phyloP scores from a whole-genome alignment of 2,888 invertebrate species.

The Aphodius granarius region DNA sequence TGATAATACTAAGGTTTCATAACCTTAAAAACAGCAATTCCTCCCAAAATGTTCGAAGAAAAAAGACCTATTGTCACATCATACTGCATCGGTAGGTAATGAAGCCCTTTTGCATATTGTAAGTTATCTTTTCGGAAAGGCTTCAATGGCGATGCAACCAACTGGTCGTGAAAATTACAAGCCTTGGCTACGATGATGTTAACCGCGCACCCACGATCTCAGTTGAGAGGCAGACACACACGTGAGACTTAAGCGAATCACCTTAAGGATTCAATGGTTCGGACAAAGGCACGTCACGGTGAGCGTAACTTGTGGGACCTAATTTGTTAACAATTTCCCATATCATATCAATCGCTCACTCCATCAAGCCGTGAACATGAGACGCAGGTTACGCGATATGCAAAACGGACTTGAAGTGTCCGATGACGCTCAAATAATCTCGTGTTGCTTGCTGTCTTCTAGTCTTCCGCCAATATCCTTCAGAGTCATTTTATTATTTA shows the following conservation, averaged over 20 bases:
- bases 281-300: slow-evolving; percentile 18
- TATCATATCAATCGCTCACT: slow-evolving; percentile 48
- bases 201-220: not conserved
- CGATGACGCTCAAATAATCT: not conserved
- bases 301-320: slow-evolving; percentile 46
- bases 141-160: not conserved
- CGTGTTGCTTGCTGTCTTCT: no score
- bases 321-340: slow-evolving; percentile 54
- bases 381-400: slow-evolving; percentile 32
- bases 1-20: no score
- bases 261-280: slow-evolving; percentile 26
- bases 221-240: not conserved
- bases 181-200: not conserved
- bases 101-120: not conserved
- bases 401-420: slow-evolving; percentile 19
- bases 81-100: not conserved
- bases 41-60: not conserved
- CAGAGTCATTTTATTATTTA: not conserved
- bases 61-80: not conserved
- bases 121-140: not conserved
- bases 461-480: not conserved
- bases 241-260: slow-evolving; percentile 14
- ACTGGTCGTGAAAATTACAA: not conserved
- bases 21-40: no score
- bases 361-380: slow-evolving; percentile 34